Conservation (phyloP, 2,113 vertebrate genomes). For the Tyto alba region DNA sequence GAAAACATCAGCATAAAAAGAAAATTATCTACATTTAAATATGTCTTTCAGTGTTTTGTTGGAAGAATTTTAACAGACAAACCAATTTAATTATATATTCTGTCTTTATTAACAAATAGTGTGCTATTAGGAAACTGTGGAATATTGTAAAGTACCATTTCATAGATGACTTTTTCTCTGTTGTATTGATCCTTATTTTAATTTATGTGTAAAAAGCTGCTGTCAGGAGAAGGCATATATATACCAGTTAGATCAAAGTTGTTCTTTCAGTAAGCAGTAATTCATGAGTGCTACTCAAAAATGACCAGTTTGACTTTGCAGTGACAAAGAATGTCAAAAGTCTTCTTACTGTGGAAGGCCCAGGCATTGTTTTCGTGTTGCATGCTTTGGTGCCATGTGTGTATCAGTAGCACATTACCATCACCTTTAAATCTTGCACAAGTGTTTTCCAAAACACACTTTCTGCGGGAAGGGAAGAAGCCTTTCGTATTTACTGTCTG, state of each 20-base stretch:
- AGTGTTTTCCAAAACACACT: background rate
- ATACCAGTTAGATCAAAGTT: background rate
- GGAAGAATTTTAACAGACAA: background rate
- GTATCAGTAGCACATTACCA: background rate
- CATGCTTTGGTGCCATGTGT: background rate
- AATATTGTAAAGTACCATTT: background rate
- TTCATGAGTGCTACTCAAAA: background rate
- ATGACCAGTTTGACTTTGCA: background rate
- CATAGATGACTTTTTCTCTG: rapidly evolving
- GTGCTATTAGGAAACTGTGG: background rate
- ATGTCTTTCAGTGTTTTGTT: background rate
- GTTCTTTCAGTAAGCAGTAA: background rate
- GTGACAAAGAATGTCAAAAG: background rate
- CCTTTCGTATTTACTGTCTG: background rate
- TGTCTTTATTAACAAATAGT: background rate
- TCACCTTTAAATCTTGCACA: background rate
- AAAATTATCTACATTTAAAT: background rate
- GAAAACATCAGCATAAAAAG: background rate
- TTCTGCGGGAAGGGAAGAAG: background rate
- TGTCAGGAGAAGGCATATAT: background rate
- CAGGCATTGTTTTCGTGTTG: background rate
- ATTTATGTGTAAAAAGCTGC: background rate
- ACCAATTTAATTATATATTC: background rate
- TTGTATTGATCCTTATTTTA: background rate
- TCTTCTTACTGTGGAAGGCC: background rate